These are phyloP conservation scores for Thalpophila matura DNA, from an alignment of 2,888 invertebrate species.

Conservation along the genomic window DNA sequence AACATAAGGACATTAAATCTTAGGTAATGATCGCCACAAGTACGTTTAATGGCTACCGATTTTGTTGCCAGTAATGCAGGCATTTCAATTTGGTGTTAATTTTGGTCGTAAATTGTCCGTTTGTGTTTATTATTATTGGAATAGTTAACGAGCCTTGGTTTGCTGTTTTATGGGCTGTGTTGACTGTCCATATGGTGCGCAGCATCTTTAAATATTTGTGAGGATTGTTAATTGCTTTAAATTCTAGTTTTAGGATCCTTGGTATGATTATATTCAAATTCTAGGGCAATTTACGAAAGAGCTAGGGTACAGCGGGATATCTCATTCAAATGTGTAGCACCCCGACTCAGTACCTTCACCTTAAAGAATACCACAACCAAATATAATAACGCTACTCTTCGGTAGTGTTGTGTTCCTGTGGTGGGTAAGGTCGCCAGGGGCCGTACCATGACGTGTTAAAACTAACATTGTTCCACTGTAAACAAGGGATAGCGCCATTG, in stretches of 20 bases:
- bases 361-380: too few species aligned
- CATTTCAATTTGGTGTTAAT: conserved; percentile 50
- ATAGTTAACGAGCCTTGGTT: conserved; percentile 31
- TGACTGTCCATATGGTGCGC: not conserved
- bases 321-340: too few species aligned
- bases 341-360: too few species aligned
- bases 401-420: too few species aligned
- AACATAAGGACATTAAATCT: conserved; percentile 49
- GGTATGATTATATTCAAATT: too few species aligned
- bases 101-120: conserved; percentile 41
- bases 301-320: too few species aligned
- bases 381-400: too few species aligned
- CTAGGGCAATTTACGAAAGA: too few species aligned
- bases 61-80: conserved; percentile 45
- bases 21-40: conserved; percentile 51
- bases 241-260: conserved; percentile 14
- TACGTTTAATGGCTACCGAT: conserved; percentile 49
- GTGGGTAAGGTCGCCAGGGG: too few species aligned
- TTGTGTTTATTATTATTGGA: conserved; percentile 38
- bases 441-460: too few species aligned
- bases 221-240: not conserved
- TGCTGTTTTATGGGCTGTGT: conserved; percentile 15
- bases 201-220: conserved; percentile 9
- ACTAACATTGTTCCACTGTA: too few species aligned
- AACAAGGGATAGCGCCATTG: too few species aligned